Percentiles rank a stretch among this genome's conserved stretches.
phyloP scores from a whole-genome alignment of 2,888 invertebrate species.

The Troglohyphantes excavatus region DNA sequence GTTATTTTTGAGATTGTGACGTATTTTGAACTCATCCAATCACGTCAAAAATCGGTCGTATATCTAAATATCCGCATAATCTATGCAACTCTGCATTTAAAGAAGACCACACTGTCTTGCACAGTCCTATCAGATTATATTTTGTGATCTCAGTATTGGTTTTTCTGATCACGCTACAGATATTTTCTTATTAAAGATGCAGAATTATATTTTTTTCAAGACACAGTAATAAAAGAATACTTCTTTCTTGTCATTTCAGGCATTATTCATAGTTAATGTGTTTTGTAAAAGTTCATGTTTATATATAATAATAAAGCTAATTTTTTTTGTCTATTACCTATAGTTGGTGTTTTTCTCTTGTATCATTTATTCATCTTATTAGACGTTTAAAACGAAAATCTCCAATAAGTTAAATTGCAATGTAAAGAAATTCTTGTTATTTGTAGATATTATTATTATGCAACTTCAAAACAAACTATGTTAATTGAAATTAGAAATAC shows the following conservation, averaged over 20 bases:
- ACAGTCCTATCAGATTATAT: slow-evolving; percentile 66
- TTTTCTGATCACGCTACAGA: slow-evolving; percentile 45
- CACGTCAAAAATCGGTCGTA: slow-evolving; percentile 5
- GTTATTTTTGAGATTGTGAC: not conserved
- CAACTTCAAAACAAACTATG: no score
- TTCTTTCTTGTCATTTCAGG: slow-evolving; percentile 73
- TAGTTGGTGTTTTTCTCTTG: not conserved
- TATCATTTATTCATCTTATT: no score
- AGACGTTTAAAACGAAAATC: no score
- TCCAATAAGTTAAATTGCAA: no score
- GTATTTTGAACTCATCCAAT: not conserved
- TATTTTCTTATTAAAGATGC: slow-evolving; percentile 64
- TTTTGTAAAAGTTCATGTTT: slow-evolving; percentile 78
- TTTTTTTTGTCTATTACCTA: slow-evolving; percentile 57
- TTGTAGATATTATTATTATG: no score
- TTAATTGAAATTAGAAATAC: no score
- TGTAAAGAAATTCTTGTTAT: no score
- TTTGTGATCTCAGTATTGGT: slow-evolving; percentile 75
- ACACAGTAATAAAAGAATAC: slow-evolving; percentile 54
- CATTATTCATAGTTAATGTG: slow-evolving; percentile 75
- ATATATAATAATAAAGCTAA: slow-evolving; percentile 66
- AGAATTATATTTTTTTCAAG: slow-evolving; percentile 68
- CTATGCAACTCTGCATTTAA: slow-evolving; percentile 65
- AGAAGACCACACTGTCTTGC: slow-evolving; percentile 46
- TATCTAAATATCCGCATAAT: slow-evolving; percentile 22